phyloP scores from a whole-genome alignment of 23 tunicate species.

The Oikopleura dioica region DNA sequence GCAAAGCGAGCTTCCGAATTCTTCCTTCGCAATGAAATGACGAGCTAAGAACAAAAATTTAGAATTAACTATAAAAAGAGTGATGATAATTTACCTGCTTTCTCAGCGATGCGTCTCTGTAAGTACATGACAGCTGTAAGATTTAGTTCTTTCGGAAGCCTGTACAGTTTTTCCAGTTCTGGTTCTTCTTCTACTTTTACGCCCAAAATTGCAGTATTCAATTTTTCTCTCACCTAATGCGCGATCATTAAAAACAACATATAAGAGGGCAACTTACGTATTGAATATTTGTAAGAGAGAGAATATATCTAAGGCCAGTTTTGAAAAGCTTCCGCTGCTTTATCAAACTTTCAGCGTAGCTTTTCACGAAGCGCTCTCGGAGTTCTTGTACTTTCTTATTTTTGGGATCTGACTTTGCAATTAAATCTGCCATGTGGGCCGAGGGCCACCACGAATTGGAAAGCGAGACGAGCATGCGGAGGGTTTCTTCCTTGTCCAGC shows the following conservation, averaged over 20 bases:
- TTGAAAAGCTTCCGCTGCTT: not conserved
- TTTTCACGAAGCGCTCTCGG: not conserved
- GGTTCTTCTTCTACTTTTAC: not conserved
- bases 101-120: not conserved
- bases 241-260: no score
- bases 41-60: not conserved
- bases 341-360: not conserved
- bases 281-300: not conserved
- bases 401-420: not conserved
- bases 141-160: not conserved
- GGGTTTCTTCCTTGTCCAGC: not conserved
- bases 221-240: not conserved
- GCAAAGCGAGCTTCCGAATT: not conserved
- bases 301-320: not conserved
- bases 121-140: not conserved
- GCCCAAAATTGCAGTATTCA: not conserved
- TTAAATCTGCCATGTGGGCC: not conserved
- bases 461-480: not conserved
- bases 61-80: not conserved
- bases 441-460: not conserved
- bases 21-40: not conserved
- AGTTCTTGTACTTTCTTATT: not conserved
- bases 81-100: not conserved
- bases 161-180: not conserved
- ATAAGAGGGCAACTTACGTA: no score